phyloP scores from a whole-genome alignment of 2,888 invertebrate species.

The Tetragnatha montana region DNA sequence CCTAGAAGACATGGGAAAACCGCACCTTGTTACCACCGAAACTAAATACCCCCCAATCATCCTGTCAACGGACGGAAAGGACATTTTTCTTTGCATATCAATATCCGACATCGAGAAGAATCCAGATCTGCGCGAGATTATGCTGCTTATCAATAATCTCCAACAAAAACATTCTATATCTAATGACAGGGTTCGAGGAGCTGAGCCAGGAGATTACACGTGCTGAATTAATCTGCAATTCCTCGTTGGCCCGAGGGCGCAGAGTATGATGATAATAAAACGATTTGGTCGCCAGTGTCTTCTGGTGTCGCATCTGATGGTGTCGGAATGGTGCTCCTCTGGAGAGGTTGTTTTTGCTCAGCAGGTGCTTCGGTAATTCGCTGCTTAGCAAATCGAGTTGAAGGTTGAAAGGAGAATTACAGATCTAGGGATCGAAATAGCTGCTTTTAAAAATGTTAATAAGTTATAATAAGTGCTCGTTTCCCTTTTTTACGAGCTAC shows the following conservation, averaged over 20 bases:
- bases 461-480: too few species aligned
- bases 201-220: conserved; percentile 43
- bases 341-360: neutral
- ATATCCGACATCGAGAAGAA: neutral
- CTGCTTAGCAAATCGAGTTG: too few species aligned
- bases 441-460: too few species aligned
- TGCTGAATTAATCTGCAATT: conserved; percentile 53
- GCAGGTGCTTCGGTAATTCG: neutral
- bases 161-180: conserved; percentile 8
- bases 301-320: neutral
- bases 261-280: neutral
- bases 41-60: conserved; percentile 22
- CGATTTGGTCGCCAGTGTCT: conserved; percentile 6
- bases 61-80: neutral
- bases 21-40: conserved; percentile 5
- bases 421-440: too few species aligned
- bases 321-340: neutral
- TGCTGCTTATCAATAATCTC: too few species aligned
- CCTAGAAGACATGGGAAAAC: neutral
- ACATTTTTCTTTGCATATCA: conserved; percentile 14
- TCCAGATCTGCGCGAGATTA: too few species aligned
- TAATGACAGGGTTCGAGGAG: conserved; percentile 50
- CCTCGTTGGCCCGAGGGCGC: neutral
- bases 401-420: too few species aligned
- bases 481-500: too few species aligned